Conservation (phyloP, 1,140 invertebrate species). For the Sarcophaga bullata region DNA sequence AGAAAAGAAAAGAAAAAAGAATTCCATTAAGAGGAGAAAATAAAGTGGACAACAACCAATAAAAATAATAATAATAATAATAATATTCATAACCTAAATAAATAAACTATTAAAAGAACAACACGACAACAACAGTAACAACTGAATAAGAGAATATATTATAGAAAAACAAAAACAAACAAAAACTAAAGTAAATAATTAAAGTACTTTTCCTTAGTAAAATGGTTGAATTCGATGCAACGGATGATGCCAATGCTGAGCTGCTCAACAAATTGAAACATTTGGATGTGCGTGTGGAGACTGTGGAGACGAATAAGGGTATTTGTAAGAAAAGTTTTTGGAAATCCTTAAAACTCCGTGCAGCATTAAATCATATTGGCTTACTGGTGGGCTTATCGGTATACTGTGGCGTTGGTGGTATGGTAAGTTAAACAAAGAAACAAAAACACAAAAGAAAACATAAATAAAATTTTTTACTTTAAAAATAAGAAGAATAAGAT, state of each 20-base stretch:
- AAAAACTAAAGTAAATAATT: background rate
- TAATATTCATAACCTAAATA: no score
- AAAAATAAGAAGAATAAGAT: background rate
- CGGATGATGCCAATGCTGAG: slow-evolving; percentile 62
- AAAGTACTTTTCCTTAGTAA: slow-evolving; percentile 36
- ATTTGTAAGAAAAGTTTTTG: slow-evolving; percentile 53
- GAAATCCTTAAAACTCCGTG: slow-evolving; percentile 67
- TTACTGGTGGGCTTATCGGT: slow-evolving; percentile 76
- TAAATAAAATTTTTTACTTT: background rate
- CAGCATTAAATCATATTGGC: slow-evolving; percentile 75
- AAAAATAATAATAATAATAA: no score
- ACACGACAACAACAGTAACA: no score
- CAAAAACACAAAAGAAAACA: background rate
- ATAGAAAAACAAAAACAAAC: background rate
- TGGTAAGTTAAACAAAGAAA: slow-evolving; percentile 70
- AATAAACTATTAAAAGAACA: background rate
- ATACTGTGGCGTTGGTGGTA: slow-evolving; percentile 78
- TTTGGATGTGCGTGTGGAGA: slow-evolving; percentile 58
- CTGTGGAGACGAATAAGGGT: slow-evolving; percentile 46
- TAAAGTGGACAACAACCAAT: no score
- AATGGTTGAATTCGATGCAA: slow-evolving; percentile 56
- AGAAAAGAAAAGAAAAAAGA: no score
- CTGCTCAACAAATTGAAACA: slow-evolving; percentile 62
- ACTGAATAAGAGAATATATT: background rate
- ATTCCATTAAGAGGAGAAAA: no score